phyloP scores from a whole-genome alignment of 1,140 invertebrate genomes.

The Holotrichia oblita region DNA sequence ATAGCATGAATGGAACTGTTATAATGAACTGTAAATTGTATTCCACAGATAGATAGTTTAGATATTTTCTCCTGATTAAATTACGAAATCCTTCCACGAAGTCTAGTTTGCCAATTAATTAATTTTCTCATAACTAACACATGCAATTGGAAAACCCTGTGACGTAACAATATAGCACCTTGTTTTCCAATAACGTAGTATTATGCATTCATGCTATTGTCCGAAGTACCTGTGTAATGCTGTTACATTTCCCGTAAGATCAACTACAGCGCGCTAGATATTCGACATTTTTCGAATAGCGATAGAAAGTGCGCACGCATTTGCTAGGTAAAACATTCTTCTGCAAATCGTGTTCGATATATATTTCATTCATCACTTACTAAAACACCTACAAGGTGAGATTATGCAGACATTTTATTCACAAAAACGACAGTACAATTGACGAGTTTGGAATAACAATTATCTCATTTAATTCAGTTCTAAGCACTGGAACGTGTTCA shows the following conservation, averaged over 20 bases:
- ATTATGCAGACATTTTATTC: conserved; percentile 27
- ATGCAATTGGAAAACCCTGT: background rate
- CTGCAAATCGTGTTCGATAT: background rate
- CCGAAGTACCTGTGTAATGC: background rate
- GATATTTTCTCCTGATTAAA: conserved; percentile 12
- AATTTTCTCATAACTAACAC: background rate
- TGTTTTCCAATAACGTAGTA: background rate
- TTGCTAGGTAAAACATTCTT: background rate
- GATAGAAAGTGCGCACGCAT: background rate
- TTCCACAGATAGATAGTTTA: background rate
- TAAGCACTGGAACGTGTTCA: conserved; percentile 6
- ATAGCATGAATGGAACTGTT: background rate
- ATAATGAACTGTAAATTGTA: background rate
- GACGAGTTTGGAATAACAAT: conserved; percentile 22
- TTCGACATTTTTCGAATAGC: conserved; percentile 11
- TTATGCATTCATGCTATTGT: background rate
- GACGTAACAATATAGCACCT: background rate
- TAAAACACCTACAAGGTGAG: conserved; percentile 10
- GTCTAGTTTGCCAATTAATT: background rate
- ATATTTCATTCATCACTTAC: background rate
- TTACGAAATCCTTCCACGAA: background rate
- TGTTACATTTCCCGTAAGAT: background rate
- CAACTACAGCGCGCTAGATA: background rate
- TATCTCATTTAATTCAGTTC: conserved; percentile 19
- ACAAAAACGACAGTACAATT: conserved; percentile 19